These are phyloP conservation scores for Crenichthys baileyi DNA, from an alignment of 2,797 vertebrate species.

Conservation along the genomic window DNA sequence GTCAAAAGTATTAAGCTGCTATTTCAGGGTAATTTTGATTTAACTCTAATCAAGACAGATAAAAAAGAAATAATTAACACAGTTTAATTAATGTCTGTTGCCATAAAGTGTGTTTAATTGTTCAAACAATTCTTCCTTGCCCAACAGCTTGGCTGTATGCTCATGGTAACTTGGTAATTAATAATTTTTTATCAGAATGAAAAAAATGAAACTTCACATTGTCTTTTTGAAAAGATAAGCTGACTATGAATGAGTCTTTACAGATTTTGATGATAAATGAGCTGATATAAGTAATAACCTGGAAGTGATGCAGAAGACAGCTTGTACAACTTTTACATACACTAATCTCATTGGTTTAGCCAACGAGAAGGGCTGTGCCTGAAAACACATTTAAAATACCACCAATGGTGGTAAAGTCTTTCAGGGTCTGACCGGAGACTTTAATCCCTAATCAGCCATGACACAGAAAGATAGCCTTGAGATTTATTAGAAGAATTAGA, in stretches of 20 bases:
- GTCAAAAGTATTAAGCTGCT: slow-evolving; percentile 71
- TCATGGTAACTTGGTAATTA: slow-evolving; percentile 37
- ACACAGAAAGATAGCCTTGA: slow-evolving; percentile 28
- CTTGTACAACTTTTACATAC: not conserved
- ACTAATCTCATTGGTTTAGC: not conserved
- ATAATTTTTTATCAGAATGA: slow-evolving; percentile 40
- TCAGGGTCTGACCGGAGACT: slow-evolving; percentile 9
- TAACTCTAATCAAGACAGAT: slow-evolving; percentile 69
- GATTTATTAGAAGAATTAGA: slow-evolving; percentile 42
- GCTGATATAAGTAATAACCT: slow-evolving; percentile 17
- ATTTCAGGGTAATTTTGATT: slow-evolving; percentile 71
- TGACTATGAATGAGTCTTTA: slow-evolving; percentile 19
- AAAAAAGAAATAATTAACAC: slow-evolving; percentile 63
- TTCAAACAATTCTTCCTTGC: slow-evolving; percentile 70
- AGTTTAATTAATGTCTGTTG: slow-evolving; percentile 78
- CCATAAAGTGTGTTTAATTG: slow-evolving; percentile 67
- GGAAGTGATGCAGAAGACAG: slow-evolving; percentile 8
- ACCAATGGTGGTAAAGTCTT: slow-evolving; percentile 11
- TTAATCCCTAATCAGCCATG: slow-evolving; percentile 47
- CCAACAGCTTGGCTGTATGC: slow-evolving; percentile 20
- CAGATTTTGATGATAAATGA: slow-evolving; percentile 22
- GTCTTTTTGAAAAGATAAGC: slow-evolving; percentile 15
- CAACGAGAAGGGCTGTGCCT: not conserved
- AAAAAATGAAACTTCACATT: slow-evolving; percentile 41
- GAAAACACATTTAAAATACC: slow-evolving; percentile 15